phyloP scores from a whole-genome alignment of 2,888 invertebrate species.

The Tortricodes alternella region DNA sequence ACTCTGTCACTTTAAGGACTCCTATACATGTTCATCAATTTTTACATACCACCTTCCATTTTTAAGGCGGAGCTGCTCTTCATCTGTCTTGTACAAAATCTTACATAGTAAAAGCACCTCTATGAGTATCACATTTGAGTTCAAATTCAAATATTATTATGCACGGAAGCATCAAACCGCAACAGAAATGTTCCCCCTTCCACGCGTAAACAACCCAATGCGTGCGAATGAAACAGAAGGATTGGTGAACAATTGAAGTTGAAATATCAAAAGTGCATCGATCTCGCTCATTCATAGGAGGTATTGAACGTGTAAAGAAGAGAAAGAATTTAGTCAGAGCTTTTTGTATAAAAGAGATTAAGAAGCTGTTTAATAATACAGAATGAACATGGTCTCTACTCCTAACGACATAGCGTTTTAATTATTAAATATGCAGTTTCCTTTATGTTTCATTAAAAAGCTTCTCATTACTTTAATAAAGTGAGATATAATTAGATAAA shows the following conservation, averaged over 20 bases:
- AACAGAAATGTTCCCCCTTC: conserved; percentile 65
- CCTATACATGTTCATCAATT: conserved; percentile 83
- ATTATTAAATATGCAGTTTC: conserved; percentile 80
- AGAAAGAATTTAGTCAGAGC: conserved; percentile 52
- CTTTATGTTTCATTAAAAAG: conserved; percentile 67
- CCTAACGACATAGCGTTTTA: conserved; percentile 74
- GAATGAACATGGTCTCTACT: conserved; percentile 75
- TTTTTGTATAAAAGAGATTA: conserved; percentile 63
- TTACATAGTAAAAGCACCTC: conserved; percentile 37
- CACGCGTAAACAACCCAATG: conserved; percentile 47
- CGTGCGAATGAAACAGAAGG: conserved; percentile 64
- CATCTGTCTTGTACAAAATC: conserved; percentile 51
- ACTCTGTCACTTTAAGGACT: conserved; percentile 83
- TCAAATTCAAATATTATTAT: conserved; percentile 32
- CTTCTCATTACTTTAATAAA: conserved; percentile 63
- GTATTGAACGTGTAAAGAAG: conserved; percentile 49
- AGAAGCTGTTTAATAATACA: conserved; percentile 79
- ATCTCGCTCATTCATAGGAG: conserved; percentile 49
- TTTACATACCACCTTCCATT: conserved; percentile 84
- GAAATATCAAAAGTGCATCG: conserved; percentile 38
- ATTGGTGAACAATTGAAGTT: conserved; percentile 41
- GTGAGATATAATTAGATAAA: conserved; percentile 60
- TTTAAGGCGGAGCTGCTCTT: conserved; percentile 82
- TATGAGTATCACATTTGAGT: neutral
- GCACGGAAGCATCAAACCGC: conserved; percentile 55